Evolutionary conservation across 2,113 vertebrate species (phyloP), one percentile per base, ranked within the genome.

Genomic region (Channa maculata): DNA sequence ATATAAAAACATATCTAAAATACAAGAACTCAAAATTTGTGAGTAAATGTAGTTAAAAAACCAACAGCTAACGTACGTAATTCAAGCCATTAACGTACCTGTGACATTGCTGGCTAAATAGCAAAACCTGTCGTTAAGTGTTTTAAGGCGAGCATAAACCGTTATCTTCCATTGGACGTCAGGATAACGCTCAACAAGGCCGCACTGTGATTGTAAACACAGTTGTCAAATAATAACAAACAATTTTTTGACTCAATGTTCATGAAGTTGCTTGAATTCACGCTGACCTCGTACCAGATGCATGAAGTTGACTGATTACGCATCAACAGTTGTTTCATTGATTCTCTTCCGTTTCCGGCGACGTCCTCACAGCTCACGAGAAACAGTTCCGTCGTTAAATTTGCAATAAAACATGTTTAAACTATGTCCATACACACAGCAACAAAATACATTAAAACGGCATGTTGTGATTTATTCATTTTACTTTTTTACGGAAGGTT

Each of bases 261-360:
- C 6, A 14, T 3, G 4, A 39, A 58, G 1, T 53, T 1, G 52
- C 2, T 3, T 43, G 4, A 33, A n/a, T 6, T 44, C 15, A 75
- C 15, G 0, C 65, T 91, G 89, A 90, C 88, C 89, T 88, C 81
- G 45, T 8, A 39, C 1, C 59, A 41, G 71, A n/a, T 59, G 34
- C 59, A 4, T 4, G 12, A 59, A 70, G 44, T 15, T 12, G 39
- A 55, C 58, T 11, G 41, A 39, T 77, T 62, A 79, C 43, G 52
- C 58, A 10, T 45, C 53, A 4, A 10, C 14, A 33, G 14, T 3
- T 15, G n/a, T 48, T 64, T 59, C n/a, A 80, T 63, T 80, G 64
- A 75, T 59, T 61, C 14, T 8, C 58, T 86, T 91, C 83, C 88
- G 83, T 55, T 90, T 89, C 89, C 90, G 83, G 36, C 87, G 69